Evolutionary conservation across 2,888 invertebrate species (phyloP), one percentile per base, ranked within the genome.

Genomic region (Petrolisthes cinctipes): DNA sequence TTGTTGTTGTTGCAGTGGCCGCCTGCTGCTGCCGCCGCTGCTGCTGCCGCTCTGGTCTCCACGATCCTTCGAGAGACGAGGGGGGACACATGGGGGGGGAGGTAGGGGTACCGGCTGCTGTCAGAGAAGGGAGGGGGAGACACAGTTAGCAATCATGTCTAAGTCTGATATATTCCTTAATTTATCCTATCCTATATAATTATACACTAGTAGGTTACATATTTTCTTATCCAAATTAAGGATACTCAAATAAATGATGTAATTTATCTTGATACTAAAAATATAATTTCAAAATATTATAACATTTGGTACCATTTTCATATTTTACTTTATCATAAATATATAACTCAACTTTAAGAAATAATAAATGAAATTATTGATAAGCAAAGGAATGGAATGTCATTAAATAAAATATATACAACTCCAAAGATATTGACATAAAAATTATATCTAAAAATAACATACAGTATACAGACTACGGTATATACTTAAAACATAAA

Each of bases 41-140:
- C 66, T 53, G 80, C 88, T 82, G 86, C 79, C 61, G 85, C 86
- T 61, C 85, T 86, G 84, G 61, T 89, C 86, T 86, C 88, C 86
- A 90, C 88, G 78, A 91, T 91, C 90, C 90, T 90, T 87, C 90
- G 89, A 85, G 90, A 90, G 83, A 89, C 90, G 87, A 90, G 89
- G 89, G 90, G 90, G 89, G 90, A 90, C 87, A 89, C 90, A 89
- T 90, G 90, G 85, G 90, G 90, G 84, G 90, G 90, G 76, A 89
- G 89, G 90, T 90, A 90, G 86, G 90, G 90, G 89, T 88, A 90
- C 76, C 90, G 86, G 87, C 84, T 84, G 86, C 83, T 88, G 87
- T 81, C 54, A 66, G 83, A 82, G 68, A 76, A 83, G 66, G 20
- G 14, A 53, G 11, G 23, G 14, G 11, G 20, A 20, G 76, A 23